Conservation (phyloP, 2,113 vertebrate species). For the Oenanthe melanoleuca region DNA sequence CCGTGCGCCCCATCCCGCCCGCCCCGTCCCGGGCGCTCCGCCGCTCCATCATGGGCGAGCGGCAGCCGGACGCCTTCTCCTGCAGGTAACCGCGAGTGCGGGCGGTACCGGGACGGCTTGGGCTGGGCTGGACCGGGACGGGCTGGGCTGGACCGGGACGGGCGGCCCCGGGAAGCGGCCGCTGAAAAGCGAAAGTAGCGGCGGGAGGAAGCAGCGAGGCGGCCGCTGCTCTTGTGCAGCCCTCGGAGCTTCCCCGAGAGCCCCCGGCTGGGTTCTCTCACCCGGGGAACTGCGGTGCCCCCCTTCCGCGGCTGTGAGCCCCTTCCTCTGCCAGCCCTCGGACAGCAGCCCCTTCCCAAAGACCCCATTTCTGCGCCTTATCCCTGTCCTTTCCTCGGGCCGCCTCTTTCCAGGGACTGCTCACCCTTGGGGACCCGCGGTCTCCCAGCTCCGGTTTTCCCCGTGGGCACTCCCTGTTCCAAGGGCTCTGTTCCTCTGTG, state of each 20-base stretch:
- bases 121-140: not conserved
- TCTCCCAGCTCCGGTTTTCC: not conserved
- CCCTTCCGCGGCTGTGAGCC: fast-evolving
- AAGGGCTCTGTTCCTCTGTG: not conserved
- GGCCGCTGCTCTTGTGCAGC: not conserved
- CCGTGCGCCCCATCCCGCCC: not conserved
- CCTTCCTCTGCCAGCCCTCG: not conserved
- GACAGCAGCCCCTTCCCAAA: not conserved
- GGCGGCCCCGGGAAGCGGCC: not conserved
- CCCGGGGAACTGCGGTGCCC: fast-evolving
- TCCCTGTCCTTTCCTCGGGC: not conserved
- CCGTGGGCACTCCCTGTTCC: not conserved
- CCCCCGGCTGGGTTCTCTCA: too few relatives aligned
- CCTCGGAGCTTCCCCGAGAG: not conserved
- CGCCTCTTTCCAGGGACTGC: not conserved
- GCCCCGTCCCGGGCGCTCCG: not conserved
- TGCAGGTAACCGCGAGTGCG: constrained; percentile 24
- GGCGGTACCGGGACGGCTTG: not conserved
- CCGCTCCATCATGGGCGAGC: constrained; percentile 42
- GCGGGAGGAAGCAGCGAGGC: not conserved
- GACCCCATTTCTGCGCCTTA: not conserved
- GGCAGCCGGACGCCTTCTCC: constrained; percentile 31
- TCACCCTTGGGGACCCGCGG: not conserved
- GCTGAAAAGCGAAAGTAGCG: constrained; percentile 10
- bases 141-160: not conserved